A percentile compares a stretch with the other conserved stretches of the same genome.
These are phyloP conservation scores for Pollenia angustigena DNA, from an alignment of 2,888 invertebrate species.

Conservation along the genomic window DNA sequence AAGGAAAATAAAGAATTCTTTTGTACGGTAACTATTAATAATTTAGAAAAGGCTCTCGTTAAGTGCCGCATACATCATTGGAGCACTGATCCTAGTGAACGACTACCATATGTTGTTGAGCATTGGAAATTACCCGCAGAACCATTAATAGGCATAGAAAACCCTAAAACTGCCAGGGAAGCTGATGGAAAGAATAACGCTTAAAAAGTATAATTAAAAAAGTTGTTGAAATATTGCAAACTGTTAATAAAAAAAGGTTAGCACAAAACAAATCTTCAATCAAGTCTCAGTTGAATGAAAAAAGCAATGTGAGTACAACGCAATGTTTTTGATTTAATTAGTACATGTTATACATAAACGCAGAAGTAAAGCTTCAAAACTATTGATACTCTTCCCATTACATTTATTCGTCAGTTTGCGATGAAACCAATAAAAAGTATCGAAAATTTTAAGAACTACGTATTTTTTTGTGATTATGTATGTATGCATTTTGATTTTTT, in stretches of 20 bases:
- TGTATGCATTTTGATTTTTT: too few relatives aligned
- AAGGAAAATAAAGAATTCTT: conserved; percentile 92
- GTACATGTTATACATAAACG: too few relatives aligned
- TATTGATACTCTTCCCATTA: too few relatives aligned
- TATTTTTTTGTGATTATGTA: too few relatives aligned
- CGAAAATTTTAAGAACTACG: too few relatives aligned
- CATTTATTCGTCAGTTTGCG: too few relatives aligned
- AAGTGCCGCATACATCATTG: conserved; percentile 92
- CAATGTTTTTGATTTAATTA: not conserved
- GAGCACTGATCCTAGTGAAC: conserved; percentile 87
- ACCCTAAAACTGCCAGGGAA: not conserved
- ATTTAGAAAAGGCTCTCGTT: conserved; percentile 88
- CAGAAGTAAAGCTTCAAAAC: not conserved
- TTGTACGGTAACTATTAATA: conserved; percentile 90
- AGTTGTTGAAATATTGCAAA: conserved; percentile 20
- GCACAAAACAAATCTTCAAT: conserved; percentile 27
- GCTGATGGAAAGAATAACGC: not conserved
- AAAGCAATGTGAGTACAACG: not conserved
- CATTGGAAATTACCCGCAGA: conserved; percentile 80
- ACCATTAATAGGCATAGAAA: conserved; percentile 77
- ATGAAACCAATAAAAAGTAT: too few relatives aligned
- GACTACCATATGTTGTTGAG: conserved; percentile 85
- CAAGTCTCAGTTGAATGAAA: not conserved
- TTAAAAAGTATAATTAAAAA: conserved; percentile 8
- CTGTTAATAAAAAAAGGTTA: conserved; percentile 23